phyloP scores from a whole-genome alignment of 2,888 invertebrate genomes.

The Cepaea hortensis region DNA sequence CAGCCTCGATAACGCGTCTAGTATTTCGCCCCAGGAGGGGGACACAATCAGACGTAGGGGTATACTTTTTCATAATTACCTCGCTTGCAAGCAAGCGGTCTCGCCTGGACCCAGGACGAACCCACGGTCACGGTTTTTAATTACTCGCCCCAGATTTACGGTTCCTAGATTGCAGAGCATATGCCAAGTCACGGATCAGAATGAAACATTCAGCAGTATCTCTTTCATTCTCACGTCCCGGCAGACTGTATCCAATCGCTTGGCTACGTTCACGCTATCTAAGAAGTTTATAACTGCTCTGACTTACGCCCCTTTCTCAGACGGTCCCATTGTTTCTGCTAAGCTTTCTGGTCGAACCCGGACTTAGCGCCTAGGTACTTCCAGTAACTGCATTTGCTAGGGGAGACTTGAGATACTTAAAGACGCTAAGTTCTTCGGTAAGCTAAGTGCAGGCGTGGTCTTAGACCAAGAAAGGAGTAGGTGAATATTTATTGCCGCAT shows the following conservation, averaged over 20 bases:
- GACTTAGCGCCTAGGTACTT: no score
- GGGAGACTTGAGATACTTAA: no score
- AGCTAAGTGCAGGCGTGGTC: not conserved
- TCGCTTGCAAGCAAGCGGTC: not conserved
- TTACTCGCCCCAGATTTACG: not conserved
- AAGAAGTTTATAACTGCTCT: not conserved
- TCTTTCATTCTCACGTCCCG: slow-evolving; percentile 23
- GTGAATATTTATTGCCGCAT: not conserved
- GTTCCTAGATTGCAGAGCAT: not conserved
- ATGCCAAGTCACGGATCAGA: slow-evolving; percentile 31
- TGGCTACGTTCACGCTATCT: slow-evolving; percentile 38
- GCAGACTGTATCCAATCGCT: slow-evolving; percentile 1
- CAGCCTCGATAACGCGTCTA: not conserved
- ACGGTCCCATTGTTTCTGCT: not conserved
- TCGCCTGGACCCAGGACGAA: not conserved
- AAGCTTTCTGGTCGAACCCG: not conserved
- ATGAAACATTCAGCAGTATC: slow-evolving; percentile 13
- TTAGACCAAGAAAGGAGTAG: not conserved
- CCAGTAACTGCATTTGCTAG: no score
- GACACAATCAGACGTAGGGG: slow-evolving; percentile 18
- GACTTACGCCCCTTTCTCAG: slow-evolving; percentile 20
- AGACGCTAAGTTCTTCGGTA: no score
- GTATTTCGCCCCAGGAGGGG: not conserved
- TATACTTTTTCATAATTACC: slow-evolving; percentile 9
- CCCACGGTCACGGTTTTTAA: not conserved